phyloP scores from a whole-genome alignment of 2,113 vertebrate species.

The Vidua macroura region DNA sequence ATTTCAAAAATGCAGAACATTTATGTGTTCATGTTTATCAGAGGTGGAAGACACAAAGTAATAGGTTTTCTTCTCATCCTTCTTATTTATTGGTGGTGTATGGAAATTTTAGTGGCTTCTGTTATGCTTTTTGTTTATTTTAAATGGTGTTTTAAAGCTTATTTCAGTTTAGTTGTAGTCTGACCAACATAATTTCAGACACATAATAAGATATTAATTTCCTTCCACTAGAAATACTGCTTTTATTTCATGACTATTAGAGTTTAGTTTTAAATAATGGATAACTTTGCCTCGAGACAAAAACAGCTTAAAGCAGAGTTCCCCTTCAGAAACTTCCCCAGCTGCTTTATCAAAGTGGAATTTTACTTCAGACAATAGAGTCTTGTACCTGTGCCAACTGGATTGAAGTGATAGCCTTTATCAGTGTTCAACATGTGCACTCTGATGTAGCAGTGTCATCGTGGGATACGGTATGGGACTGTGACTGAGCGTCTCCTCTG shows the following conservation, averaged over 20 bases:
- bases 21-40: constrained; percentile 10
- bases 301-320: background rate
- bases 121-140: constrained; percentile 11
- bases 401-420: constrained; percentile 28
- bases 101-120: background rate
- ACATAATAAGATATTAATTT: background rate
- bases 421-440: background rate
- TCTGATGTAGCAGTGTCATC: background rate
- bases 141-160: constrained; percentile 1
- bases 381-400: background rate
- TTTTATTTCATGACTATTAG: background rate
- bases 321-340: constrained; percentile 11
- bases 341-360: constrained; percentile 17
- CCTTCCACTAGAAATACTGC: background rate
- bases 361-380: constrained; percentile 6
- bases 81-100: background rate
- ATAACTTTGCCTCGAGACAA: background rate
- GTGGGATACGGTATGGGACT: background rate
- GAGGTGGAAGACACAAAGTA: background rate
- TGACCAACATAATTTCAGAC: background rate
- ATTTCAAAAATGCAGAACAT: constrained; percentile 28
- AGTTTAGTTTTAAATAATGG: constrained; percentile 20
- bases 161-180: constrained; percentile 5
- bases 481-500: background rate
- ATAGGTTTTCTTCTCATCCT: constrained; percentile 6